Conservation (phyloP, 2,113 vertebrate species). For the Rhynchopsitta pachyrhyncha region DNA sequence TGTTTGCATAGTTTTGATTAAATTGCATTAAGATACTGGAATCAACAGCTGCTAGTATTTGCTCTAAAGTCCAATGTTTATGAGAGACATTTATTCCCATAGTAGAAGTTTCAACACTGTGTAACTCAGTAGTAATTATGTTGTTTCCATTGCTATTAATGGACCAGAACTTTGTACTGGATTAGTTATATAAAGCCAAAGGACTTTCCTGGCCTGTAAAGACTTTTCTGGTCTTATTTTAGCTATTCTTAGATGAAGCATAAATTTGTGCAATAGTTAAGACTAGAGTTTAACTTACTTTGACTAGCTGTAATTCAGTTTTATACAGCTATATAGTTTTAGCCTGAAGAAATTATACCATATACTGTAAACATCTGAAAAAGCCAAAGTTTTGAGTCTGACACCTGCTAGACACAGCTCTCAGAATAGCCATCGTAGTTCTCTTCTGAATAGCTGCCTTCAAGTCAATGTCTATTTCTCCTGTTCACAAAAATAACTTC, state of each 20-base stretch:
- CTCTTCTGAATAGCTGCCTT: background rate
- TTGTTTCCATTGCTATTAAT: background rate
- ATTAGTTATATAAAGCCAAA: background rate
- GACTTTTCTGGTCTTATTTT: background rate
- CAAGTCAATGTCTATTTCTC: background rate
- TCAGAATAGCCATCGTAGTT: background rate
- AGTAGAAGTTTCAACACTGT: background rate
- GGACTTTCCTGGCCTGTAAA: background rate
- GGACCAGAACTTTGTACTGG: background rate
- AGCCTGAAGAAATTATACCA: background rate
- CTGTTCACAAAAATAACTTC: background rate
- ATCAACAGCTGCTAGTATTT: background rate
- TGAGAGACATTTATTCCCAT: background rate
- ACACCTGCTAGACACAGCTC: background rate
- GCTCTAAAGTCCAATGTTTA: background rate
- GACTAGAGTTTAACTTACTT: background rate
- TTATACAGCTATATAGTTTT: background rate
- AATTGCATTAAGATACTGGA: background rate
- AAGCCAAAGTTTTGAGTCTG: background rate
- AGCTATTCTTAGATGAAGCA: background rate
- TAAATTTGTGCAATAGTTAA: background rate
- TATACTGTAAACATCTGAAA: background rate
- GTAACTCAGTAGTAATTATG: background rate
- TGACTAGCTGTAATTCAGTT: background rate
- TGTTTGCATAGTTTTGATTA: background rate